These are phyloP conservation scores for Lepisosteus osseus DNA, from an alignment of 2,113 vertebrate species.

Conservation along the genomic window DNA sequence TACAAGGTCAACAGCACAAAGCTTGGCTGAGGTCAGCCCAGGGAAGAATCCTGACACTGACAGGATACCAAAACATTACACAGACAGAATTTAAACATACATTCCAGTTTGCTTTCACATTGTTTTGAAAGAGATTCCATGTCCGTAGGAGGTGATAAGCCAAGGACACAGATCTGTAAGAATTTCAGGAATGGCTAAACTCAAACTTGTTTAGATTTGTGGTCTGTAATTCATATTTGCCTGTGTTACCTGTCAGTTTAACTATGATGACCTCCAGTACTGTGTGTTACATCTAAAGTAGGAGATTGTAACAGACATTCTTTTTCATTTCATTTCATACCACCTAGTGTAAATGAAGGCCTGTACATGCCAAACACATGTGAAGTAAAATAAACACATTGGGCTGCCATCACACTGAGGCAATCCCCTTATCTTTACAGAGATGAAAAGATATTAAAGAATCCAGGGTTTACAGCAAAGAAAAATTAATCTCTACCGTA, in stretches of 20 bases:
- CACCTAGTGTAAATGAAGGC: not conserved
- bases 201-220: too few relatives aligned
- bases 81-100: constrained; percentile 9
- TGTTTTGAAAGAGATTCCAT: constrained; percentile 22
- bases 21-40: not conserved
- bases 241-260: too few relatives aligned
- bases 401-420: constrained; percentile 47
- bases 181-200: constrained; percentile 14
- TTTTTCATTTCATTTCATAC: constrained; percentile 38
- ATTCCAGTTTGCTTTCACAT: constrained; percentile 11
- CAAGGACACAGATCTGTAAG: constrained; percentile 1
- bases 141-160: constrained; percentile 10
- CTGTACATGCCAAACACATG: too few relatives aligned
- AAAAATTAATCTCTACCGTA: too few relatives aligned
- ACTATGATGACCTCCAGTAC: too few relatives aligned
- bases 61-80: not conserved
- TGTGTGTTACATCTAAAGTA: too few relatives aligned
- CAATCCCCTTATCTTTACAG: constrained; percentile 45
- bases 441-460: constrained; percentile 38
- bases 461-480: too few relatives aligned
- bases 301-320: too few relatives aligned
- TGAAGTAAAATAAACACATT: not conserved
- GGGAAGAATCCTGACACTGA: not conserved
- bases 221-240: too few relatives aligned
- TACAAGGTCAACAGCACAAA: constrained; percentile 40